Evolutionary conservation across 2,888 invertebrate species (phyloP).

Genomic region (Rutpela maculata): DNA sequence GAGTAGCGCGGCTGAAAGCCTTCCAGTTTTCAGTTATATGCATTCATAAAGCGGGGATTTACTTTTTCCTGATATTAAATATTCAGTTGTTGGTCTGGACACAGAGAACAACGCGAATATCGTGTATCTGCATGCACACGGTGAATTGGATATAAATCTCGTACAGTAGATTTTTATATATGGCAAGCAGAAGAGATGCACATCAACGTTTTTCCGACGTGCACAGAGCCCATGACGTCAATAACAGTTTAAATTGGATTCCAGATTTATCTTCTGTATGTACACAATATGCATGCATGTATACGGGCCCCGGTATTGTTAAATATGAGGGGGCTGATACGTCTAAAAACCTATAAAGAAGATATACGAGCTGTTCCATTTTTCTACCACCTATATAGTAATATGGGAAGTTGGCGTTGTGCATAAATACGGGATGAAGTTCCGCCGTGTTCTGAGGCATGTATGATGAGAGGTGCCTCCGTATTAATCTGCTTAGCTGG

Average conservation of each 20-base stretch:
- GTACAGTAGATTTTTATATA: conserved; percentile 64
- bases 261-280: conserved; percentile 66
- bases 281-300: conserved; percentile 60
- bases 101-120: conserved; percentile 38
- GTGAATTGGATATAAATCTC: conserved; percentile 65
- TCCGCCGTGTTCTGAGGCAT: not conserved
- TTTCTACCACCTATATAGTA: conserved; percentile 13
- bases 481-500: too few species aligned
- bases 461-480: not conserved
- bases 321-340: conserved; percentile 18
- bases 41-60: conserved; percentile 42
- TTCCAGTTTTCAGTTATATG: conserved; percentile 35
- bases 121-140: conserved; percentile 56
- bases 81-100: conserved; percentile 46
- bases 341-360: conserved; percentile 23
- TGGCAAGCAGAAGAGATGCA: conserved; percentile 64
- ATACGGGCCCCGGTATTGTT: conserved; percentile 32
- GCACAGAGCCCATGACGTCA: conserved; percentile 67
- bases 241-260: conserved; percentile 70
- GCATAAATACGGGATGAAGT: conserved; percentile 11
- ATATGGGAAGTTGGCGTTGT: conserved; percentile 6
- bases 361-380: conserved; percentile 18
- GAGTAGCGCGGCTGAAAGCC: conserved; percentile 20
- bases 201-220: conserved; percentile 67
- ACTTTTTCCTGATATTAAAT: conserved; percentile 52